Percentiles rank a stretch among this genome's conserved stretches.
These are phyloP conservation scores for Tor tambroides DNA, from an alignment of 2,113 vertebrate species.

Conservation along the genomic window DNA sequence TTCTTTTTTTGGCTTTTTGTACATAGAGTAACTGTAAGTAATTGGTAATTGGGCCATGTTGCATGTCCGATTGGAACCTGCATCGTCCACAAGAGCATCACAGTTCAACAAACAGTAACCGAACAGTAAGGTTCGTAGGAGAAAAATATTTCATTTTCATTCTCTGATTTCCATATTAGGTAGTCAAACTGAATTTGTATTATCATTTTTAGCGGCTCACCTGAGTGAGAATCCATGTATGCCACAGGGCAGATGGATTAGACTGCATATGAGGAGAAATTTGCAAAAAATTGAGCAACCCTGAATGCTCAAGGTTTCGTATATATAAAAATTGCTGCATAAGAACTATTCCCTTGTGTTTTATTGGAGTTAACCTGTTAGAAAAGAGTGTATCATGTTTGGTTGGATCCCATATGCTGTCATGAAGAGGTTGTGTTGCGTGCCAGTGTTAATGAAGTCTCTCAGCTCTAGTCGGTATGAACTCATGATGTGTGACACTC, in stretches of 20 bases:
- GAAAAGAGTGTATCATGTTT: neutral
- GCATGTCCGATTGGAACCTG: neutral
- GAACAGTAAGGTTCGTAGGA: too few relatives aligned
- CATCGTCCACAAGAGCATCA: neutral
- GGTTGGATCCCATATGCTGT: constrained; percentile 55
- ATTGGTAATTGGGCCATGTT: neutral
- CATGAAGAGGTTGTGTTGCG: constrained; percentile 56
- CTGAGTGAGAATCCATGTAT: neutral
- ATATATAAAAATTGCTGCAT: neutral
- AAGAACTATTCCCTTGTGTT: constrained; percentile 4
- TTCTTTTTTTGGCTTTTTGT: neutral
- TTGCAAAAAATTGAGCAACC: neutral
- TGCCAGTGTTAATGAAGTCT: constrained; percentile 56
- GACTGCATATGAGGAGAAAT: neutral
- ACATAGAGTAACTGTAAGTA: neutral
- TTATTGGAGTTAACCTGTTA: constrained; percentile 26
- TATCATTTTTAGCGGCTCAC: neutral
- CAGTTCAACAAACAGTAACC: neutral
- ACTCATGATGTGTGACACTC: constrained; percentile 58
- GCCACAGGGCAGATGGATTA: neutral
- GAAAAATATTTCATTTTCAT: neutral
- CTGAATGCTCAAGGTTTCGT: neutral
- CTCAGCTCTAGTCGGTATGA: constrained; percentile 55
- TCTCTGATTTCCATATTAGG: neutral
- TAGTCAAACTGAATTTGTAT: constrained; percentile 24